Percentiles rank a stretch among this genome's conserved stretches.
phyloP scores from a whole-genome alignment of 1,140 invertebrate genomes.

The Apis cerana region DNA sequence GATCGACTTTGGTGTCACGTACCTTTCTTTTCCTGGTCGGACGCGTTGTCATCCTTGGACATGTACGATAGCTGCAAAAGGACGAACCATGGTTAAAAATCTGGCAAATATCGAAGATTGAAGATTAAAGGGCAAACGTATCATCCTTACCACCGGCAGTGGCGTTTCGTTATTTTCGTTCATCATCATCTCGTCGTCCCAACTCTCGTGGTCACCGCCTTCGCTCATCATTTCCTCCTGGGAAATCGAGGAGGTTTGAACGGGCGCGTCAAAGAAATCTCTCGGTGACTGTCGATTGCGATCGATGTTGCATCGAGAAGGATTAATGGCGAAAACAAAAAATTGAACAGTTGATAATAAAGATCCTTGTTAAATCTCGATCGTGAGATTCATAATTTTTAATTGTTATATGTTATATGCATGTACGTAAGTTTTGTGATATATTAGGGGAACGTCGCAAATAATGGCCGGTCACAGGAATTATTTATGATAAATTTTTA shows the following conservation, averaged over 20 bases:
- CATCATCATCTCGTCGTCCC: slow-evolving; percentile 78
- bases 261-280: slow-evolving; percentile 1
- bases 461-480: too few species aligned
- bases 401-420: too few species aligned
- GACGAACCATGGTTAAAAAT: too few species aligned
- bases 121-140: too few species aligned
- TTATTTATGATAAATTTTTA: too few species aligned
- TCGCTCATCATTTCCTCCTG: slow-evolving; percentile 80
- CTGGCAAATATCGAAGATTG: too few species aligned
- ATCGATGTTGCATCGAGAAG: neutral
- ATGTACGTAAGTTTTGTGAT: too few species aligned
- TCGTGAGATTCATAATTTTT: too few species aligned
- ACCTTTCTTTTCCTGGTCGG: slow-evolving; percentile 83
- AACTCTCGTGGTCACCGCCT: slow-evolving; percentile 78
- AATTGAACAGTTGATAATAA: too few species aligned
- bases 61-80: slow-evolving; percentile 78
- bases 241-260: slow-evolving; percentile 57
- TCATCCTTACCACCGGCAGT: slow-evolving; percentile 75
- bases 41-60: slow-evolving; percentile 75
- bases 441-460: too few species aligned
- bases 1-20: neutral
- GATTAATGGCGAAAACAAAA: neutral
- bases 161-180: slow-evolving; percentile 76
- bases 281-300: neutral
- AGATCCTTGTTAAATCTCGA: too few species aligned